These are phyloP conservation scores for Tortricodes alternella DNA, from an alignment of 2,888 invertebrate genomes.

Conservation along the genomic window DNA sequence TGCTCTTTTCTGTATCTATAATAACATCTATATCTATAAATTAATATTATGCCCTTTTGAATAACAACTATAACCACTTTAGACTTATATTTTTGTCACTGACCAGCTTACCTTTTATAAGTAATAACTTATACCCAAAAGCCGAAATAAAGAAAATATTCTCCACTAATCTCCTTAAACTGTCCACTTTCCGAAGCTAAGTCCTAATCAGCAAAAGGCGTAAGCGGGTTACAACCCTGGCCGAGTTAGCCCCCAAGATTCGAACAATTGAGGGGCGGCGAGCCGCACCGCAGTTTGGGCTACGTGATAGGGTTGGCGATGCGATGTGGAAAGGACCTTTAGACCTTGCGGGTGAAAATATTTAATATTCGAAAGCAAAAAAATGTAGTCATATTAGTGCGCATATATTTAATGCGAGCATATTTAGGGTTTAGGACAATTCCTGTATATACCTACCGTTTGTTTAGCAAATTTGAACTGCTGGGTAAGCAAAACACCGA, in stretches of 20 bases:
- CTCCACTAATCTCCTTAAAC: conserved; percentile 41
- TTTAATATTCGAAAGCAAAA: conserved; percentile 1
- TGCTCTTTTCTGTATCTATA: no score
- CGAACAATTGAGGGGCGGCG: conserved; percentile 63
- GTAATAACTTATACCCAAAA: not conserved
- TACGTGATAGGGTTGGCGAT: conserved; percentile 62
- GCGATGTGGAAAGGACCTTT: conserved; percentile 41
- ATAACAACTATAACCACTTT: no score
- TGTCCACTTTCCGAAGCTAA: conserved; percentile 22
- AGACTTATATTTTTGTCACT: not conserved
- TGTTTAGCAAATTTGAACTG: no score
- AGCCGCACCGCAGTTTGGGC: conserved; percentile 55
- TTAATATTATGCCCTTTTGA: no score
- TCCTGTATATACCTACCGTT: no score
- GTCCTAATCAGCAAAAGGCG: conserved; percentile 30
- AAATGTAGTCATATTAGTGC: no score
- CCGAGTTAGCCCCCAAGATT: conserved; percentile 78
- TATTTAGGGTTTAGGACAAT: no score
- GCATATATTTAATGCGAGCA: no score
- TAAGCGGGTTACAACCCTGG: conserved; percentile 66
- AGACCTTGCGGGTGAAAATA: conserved; percentile 39
- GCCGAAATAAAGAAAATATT: conserved; percentile 17
- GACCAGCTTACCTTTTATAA: not conserved
- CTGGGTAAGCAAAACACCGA: no score
- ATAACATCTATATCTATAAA: no score